A percentile compares a stretch with the other conserved stretches of the same genome.
Conservation (phyloP, 2,113 vertebrate genomes). For the Otis tarda region DNA sequence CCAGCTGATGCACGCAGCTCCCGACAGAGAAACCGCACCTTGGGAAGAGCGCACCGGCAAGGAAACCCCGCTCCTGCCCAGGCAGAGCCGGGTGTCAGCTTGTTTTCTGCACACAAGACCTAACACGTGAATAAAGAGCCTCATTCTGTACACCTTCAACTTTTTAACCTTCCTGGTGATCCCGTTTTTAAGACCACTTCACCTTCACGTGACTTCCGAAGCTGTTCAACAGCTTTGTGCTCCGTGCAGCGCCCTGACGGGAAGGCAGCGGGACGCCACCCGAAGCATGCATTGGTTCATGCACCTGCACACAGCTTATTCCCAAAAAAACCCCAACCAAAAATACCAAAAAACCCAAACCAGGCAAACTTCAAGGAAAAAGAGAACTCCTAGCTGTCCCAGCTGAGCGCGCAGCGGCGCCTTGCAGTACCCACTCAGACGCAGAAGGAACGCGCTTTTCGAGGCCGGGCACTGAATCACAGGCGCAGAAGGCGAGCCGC, state of each 20-base stretch:
- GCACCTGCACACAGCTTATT: too few relatives aligned
- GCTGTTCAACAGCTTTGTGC: accelerated
- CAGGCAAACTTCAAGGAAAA: neutral
- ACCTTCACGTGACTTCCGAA: accelerated
- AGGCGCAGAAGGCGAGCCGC: neutral
- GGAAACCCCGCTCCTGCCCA: neutral
- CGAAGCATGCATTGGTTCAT: too few relatives aligned
- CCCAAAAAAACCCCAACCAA: neutral
- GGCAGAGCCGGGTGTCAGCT: accelerated
- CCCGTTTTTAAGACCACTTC: neutral
- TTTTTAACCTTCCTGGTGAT: neutral
- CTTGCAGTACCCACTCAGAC: neutral
- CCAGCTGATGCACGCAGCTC: neutral
- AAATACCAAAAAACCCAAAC: neutral
- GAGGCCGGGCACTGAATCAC: neutral
- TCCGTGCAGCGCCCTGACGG: neutral
- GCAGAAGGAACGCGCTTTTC: neutral
- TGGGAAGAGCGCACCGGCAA: accelerated
- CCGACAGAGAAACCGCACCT: accelerated
- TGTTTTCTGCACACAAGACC: accelerated
- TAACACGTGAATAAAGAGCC: neutral
- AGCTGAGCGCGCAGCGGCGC: neutral
- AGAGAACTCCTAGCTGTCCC: neutral
- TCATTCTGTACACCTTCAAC: neutral
- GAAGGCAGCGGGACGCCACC: accelerated